Evolutionary conservation across 2,797 vertebrate species (phyloP), one percentile per base, ranked within the genome.

Genomic region (Cryptoblepharus egeriae): DNA sequence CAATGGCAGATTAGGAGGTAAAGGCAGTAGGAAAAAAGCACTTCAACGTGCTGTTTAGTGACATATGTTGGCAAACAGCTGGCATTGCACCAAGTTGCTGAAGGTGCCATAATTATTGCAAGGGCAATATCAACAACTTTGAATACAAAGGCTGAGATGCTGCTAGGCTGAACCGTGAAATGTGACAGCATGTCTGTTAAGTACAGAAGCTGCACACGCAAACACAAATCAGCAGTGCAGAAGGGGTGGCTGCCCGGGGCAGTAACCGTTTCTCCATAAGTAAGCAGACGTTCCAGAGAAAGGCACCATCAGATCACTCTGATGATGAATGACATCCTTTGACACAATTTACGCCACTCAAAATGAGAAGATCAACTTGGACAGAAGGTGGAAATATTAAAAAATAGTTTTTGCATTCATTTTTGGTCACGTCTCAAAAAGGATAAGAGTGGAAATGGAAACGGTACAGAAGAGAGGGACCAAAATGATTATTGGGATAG

Each of bases 61-160:
- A 15, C 61, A 73, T 77, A 28, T 74, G 52, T 58, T 35, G 26
- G 32, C 3, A 11, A 84, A 73, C 82, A 74, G 49, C 82, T 79
- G 76, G n/a, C 58, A 65, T 49, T 32, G 10, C 26, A 67, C 37
- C 75, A 60, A 73, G 30, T 52, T 79, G 69, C 58, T 20, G 49
- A 60, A 79, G 35, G 76, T 78, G 76, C 37, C 18, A 28, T 57
- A 35, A 58, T 84, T 67, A 58, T 49, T 58, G 45, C 5, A n/a
- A 72, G 61, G 37, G 37, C 74, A 79, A 79, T 67, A 79, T 32
- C 77, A 74, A 74, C 76, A 73, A 70, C 49, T 79, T 42, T 79
- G 52, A 45, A 37, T 24, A 67, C 69, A 84, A 45, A 73, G 69
- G 61, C 61, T 60, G 70, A 57, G 60, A n/a, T 28, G 70, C 37